These are phyloP conservation scores for Cloeon dipterum DNA, from an alignment of 2,888 invertebrate species.

Conservation along the genomic window DNA sequence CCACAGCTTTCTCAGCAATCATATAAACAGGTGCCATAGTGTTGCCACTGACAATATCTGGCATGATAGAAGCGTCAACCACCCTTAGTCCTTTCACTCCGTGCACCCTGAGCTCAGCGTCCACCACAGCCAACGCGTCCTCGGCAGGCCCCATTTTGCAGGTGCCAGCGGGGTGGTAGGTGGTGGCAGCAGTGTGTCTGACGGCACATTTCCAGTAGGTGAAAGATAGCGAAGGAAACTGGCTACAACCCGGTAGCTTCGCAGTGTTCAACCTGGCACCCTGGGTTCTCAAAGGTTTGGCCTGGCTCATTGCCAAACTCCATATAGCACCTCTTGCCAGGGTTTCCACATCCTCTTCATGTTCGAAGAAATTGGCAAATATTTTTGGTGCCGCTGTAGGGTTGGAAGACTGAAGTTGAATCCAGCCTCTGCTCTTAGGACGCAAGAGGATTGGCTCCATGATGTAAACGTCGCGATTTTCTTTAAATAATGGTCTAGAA, in stretches of 20 bases:
- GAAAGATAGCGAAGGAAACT: conserved; percentile 44
- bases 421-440: too few relatives aligned
- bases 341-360: too few relatives aligned
- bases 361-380: too few relatives aligned
- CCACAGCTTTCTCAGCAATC: conserved; percentile 77
- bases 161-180: conserved; percentile 67
- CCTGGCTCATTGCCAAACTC: background rate
- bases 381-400: too few relatives aligned
- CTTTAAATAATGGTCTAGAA: too few relatives aligned
- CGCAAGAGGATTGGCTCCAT: too few relatives aligned
- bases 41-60: conserved; percentile 68
- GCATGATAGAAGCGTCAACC: conserved; percentile 74
- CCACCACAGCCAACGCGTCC: conserved; percentile 58
- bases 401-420: too few relatives aligned
- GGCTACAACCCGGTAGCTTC: conserved; percentile 61
- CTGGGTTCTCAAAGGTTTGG: conserved; percentile 57
- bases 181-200: conserved; percentile 55
- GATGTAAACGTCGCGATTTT: too few relatives aligned
- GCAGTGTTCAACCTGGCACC: conserved; percentile 56
- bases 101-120: conserved; percentile 49
- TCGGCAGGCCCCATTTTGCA: conserved; percentile 66
- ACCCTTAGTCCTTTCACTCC: conserved; percentile 56
- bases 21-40: conserved; percentile 76
- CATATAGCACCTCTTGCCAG: background rate
- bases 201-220: conserved; percentile 73